Evolutionary conservation across 1,140 invertebrate species (phyloP), one percentile per base, ranked within the genome.

Genomic region (Listronotus bonariensis): DNA sequence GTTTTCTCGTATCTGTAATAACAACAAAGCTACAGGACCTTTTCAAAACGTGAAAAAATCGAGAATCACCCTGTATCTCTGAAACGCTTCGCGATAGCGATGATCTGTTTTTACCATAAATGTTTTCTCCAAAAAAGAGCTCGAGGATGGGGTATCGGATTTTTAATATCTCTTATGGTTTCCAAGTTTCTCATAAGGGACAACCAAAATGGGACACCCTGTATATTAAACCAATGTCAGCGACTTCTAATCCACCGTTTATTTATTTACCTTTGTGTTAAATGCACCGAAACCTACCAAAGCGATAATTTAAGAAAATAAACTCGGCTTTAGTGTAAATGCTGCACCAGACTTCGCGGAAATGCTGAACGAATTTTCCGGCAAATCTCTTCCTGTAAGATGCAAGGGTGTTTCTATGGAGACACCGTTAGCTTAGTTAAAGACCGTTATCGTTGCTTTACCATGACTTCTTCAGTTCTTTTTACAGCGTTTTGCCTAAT

Each of bases 331-430:
- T 40, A 14, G 48, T 18, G 41, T n/a, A 18, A 20, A 62, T 11
- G 18, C 20, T 38, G 36, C 49, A 31, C 11, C 49, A 26, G 54
- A 38, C 15, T 17, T 10, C 36, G 56, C 42, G 36, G 56, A 36
- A 58, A 48, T 58, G 46, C 14, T 41, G 42, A 58, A 58, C 38
- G 56, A 58, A 58, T 58, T 58, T 58, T 58, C 56, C 26, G 56
- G 56, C 56, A 58, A 58, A 58, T 58, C 56, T 58, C 42, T 58
- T 58, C 56, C 56, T 49, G 56, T n/a, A 58, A 40, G 51, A 55
- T 60, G 41, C 54, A 55, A 58, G 65, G 65, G 65, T 61, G 65
- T 67, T 67, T 67, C 65, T 67, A 67, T 67, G 65, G 57, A 45
- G 65, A 67, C 65, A 59, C 57, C 17, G 17, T 38, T 15, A 41